Evolutionary conservation across 1,140 invertebrate genomes (phyloP).

Genomic region (Aphelinus certus): DNA sequence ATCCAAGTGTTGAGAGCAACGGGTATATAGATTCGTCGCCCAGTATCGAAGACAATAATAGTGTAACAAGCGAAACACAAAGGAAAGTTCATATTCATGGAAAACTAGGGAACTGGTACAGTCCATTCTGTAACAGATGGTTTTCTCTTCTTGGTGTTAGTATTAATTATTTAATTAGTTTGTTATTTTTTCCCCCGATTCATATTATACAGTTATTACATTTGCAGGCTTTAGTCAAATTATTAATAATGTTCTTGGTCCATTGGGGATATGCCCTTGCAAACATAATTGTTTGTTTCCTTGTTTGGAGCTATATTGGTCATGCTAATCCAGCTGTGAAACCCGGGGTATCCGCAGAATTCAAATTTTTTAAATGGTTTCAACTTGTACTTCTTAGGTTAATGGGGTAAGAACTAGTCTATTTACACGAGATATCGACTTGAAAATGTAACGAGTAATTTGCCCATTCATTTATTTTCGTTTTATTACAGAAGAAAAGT

Average conservation of each 20-base stretch:
- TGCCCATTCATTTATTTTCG: not conserved
- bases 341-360: slow-evolving; percentile 89
- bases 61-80: slow-evolving; percentile 55
- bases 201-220: slow-evolving; percentile 20
- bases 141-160: slow-evolving; percentile 89
- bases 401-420: slow-evolving; percentile 76
- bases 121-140: slow-evolving; percentile 91
- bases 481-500: slow-evolving; percentile 72
- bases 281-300: slow-evolving; percentile 81
- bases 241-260: slow-evolving; percentile 91
- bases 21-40: slow-evolving; percentile 59
- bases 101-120: slow-evolving; percentile 94
- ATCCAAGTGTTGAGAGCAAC: slow-evolving; percentile 57
- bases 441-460: slow-evolving; percentile 3
- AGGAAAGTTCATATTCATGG: slow-evolving; percentile 78
- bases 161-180: slow-evolving; percentile 43
- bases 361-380: slow-evolving; percentile 86
- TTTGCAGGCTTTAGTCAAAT: slow-evolving; percentile 82
- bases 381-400: slow-evolving; percentile 78
- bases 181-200: slow-evolving; percentile 13
- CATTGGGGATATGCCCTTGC: slow-evolving; percentile 91
- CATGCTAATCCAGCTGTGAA: slow-evolving; percentile 93
- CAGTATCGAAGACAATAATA: slow-evolving; percentile 58
- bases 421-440: slow-evolving; percentile 45
- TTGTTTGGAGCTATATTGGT: slow-evolving; percentile 93